These are phyloP conservation scores for Dicaeum eximium DNA, from an alignment of 2,113 vertebrate genomes.

Conservation along the genomic window DNA sequence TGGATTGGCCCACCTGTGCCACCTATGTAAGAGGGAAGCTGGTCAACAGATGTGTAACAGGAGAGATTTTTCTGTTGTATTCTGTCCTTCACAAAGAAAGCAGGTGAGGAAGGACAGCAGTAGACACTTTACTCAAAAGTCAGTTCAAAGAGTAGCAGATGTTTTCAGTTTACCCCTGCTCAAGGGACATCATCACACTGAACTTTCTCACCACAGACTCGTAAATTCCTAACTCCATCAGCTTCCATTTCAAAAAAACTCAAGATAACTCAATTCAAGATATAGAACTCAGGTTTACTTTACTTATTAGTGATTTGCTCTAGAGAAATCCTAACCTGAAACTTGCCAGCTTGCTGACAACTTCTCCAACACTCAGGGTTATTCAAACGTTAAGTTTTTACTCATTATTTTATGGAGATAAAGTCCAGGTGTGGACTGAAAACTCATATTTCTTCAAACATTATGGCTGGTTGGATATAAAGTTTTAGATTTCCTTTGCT, in stretches of 20 bases:
- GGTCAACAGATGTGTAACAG: background rate
- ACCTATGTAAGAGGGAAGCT: background rate
- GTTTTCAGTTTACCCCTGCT: background rate
- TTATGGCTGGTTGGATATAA: background rate
- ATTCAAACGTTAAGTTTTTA: background rate
- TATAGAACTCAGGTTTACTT: background rate
- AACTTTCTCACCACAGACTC: background rate
- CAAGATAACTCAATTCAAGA: background rate
- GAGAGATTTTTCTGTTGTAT: background rate
- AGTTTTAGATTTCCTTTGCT: background rate
- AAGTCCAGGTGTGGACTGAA: background rate
- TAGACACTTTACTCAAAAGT: background rate
- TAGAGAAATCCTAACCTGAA: background rate
- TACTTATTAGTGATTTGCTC: background rate
- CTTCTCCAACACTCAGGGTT: background rate
- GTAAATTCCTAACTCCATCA: background rate
- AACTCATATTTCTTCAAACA: background rate
- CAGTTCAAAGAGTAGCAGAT: background rate
- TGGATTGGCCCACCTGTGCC: background rate
- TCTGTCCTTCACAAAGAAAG: background rate
- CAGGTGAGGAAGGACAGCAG: background rate
- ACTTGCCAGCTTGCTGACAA: background rate
- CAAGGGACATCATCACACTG: background rate
- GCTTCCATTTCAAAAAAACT: background rate
- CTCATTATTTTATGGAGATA: background rate